Evolutionary conservation across 2,888 invertebrate genomes (phyloP).

Genomic region (Neoitamus cyanurus): DNA sequence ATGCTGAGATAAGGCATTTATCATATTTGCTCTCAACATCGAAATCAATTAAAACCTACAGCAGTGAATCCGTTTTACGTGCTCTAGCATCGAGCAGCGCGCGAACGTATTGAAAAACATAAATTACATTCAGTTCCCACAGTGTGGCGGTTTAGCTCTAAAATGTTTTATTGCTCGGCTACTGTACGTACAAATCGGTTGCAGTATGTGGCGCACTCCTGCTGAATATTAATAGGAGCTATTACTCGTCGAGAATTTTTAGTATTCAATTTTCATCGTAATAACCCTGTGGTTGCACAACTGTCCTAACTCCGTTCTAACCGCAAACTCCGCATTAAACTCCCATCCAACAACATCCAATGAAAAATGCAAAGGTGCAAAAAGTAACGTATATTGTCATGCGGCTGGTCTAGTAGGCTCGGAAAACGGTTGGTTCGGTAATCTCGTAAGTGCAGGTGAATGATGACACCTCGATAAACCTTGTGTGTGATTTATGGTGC

Average conservation of each 20-base stretch:
- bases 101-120: background rate
- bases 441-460: background rate
- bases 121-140: conserved; percentile 11
- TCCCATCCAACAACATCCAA: background rate
- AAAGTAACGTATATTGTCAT: background rate
- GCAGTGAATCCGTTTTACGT: background rate
- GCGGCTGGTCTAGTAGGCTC: background rate
- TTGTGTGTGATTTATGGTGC: background rate
- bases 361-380: background rate
- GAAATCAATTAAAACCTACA: conserved; percentile 1
- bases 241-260: background rate
- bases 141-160: conserved; percentile 10
- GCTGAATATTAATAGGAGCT: conserved; percentile 5
- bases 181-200: conserved; percentile 3
- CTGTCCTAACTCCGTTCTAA: background rate
- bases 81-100: background rate
- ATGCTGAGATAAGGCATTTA: background rate
- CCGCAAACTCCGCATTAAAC: background rate
- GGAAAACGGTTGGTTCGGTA: background rate
- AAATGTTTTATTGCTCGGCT: background rate
- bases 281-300: background rate
- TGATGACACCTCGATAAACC: background rate
- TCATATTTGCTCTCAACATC: background rate
- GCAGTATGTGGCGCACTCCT: background rate
- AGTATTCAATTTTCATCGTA: conserved; percentile 14